Percentiles rank a stretch among this genome's conserved stretches.
These are phyloP conservation scores for Mesochorus sp. DNA, from an alignment of 2,888 invertebrate species.

Conservation along the genomic window DNA sequence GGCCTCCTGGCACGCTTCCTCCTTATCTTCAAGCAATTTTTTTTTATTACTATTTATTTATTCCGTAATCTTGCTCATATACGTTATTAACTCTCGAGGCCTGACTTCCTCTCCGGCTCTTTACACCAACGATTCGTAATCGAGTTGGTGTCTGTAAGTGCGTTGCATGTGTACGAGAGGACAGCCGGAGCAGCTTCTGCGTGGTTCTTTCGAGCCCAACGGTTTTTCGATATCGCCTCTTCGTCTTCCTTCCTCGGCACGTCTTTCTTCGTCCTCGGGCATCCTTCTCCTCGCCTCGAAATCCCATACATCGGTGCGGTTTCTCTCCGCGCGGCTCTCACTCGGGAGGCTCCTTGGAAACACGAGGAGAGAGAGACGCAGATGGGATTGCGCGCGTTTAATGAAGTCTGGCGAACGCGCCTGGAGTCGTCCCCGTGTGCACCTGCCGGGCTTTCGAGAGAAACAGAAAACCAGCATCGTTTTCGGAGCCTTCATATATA, in stretches of 20 bases:
- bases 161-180: neutral
- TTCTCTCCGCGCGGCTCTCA: slow-evolving; percentile 22
- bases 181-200: slow-evolving; percentile 1
- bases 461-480: slow-evolving; percentile 61
- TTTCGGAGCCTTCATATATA: slow-evolving; percentile 37
- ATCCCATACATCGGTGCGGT: slow-evolving; percentile 27
- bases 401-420: slow-evolving; percentile 77
- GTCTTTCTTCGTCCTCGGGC: slow-evolving; percentile 49
- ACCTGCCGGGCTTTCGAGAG: slow-evolving; percentile 79
- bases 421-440: slow-evolving; percentile 69
- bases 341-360: slow-evolving; percentile 71
- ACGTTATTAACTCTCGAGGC: no score
- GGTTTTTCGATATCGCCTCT: slow-evolving; percentile 43
- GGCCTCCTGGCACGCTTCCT: slow-evolving; percentile 42
- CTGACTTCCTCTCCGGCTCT: neutral
- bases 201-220: slow-evolving; percentile 25
- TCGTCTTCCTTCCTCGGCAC: slow-evolving; percentile 38
- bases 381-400: slow-evolving; percentile 80
- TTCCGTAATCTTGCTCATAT: neutral
- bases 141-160: neutral
- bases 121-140: neutral
- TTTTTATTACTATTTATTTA: neutral
- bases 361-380: slow-evolving; percentile 75
- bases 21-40: neutral
- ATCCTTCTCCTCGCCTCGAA: slow-evolving; percentile 53